Conservation (phyloP, 2,113 vertebrate species). For the Loxodonta africana region DNA sequence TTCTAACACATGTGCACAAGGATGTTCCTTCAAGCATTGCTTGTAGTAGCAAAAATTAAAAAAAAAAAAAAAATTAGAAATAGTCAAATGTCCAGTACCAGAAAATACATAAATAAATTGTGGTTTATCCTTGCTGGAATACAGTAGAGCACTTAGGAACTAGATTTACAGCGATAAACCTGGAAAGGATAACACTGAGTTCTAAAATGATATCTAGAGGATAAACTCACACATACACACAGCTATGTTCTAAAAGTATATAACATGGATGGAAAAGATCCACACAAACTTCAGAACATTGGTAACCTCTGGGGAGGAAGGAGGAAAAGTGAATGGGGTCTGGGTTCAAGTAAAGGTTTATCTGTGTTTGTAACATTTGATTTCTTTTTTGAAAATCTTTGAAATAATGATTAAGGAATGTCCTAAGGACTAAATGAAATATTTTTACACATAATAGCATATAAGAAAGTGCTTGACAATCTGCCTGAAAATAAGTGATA, state of each 20-base stretch:
- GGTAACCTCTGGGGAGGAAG: background rate
- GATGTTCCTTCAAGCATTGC: background rate
- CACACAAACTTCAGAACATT: background rate
- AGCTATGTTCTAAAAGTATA: background rate
- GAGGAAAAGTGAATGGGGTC: background rate
- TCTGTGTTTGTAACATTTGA: background rate
- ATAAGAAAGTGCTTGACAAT: background rate
- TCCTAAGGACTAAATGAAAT: background rate
- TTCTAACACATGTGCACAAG: background rate
- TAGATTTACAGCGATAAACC: background rate
- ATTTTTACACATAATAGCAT: slow-evolving; percentile 11
- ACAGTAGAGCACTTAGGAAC: background rate
- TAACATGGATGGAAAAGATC: background rate
- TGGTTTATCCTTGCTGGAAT: background rate
- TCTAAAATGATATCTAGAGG: background rate
- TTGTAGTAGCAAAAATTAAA: background rate
- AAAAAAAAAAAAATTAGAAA: background rate
- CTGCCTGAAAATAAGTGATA: background rate
- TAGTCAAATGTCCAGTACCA: background rate
- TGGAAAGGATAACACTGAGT: background rate
- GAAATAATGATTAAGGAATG: background rate
- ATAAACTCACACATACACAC: background rate
- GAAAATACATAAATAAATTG: background rate
- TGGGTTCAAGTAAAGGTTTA: background rate
- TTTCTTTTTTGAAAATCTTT: background rate